Evolutionary conservation across 2,888 invertebrate genomes (phyloP).

Genomic region (Lissonota sp.): DNA sequence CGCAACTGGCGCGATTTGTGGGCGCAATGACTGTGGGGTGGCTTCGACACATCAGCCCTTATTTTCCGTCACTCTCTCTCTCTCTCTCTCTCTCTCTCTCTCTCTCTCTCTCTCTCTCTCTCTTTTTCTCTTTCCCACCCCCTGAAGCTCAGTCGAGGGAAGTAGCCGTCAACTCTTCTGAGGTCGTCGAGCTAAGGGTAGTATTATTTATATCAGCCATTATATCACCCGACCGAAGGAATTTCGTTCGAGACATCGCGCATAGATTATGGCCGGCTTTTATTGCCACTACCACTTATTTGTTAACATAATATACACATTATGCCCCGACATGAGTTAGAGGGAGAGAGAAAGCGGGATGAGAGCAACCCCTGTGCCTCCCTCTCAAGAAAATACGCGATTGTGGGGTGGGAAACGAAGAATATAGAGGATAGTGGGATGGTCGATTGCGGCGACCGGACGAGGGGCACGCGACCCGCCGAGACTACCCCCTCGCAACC

Average conservation of each 20-base stretch:
- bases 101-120: neutral
- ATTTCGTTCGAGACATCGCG: conserved; percentile 82
- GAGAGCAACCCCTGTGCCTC: neutral
- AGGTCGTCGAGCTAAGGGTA: conserved; percentile 69
- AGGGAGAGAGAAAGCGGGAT: neutral
- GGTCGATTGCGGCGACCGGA: conserved; percentile 15
- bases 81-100: conserved; percentile 12
- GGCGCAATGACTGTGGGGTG: conserved; percentile 47
- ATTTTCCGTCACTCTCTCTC: too few relatives aligned
- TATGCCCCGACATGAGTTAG: conserved; percentile 64
- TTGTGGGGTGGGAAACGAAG: conserved; percentile 11
- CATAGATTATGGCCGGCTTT: conserved; percentile 80
- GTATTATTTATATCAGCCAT: conserved; percentile 81
- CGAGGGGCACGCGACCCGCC: conserved; percentile 53
- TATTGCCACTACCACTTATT: conserved; percentile 82
- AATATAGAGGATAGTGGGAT: conserved; percentile 34
- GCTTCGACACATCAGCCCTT: conserved; percentile 57
- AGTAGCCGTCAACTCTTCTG: conserved; percentile 44
- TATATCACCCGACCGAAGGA: conserved; percentile 79
- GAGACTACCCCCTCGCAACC: conserved; percentile 14
- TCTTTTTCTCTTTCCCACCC: conserved; percentile 40
- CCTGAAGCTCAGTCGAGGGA: conserved; percentile 42
- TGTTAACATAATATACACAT: conserved; percentile 83
- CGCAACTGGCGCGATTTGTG: conserved; percentile 53
- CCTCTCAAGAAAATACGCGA: conserved; percentile 3